These are phyloP conservation scores for Drosophila elegans DNA, from an alignment of 1,140 invertebrate species.

Conservation along the genomic window DNA sequence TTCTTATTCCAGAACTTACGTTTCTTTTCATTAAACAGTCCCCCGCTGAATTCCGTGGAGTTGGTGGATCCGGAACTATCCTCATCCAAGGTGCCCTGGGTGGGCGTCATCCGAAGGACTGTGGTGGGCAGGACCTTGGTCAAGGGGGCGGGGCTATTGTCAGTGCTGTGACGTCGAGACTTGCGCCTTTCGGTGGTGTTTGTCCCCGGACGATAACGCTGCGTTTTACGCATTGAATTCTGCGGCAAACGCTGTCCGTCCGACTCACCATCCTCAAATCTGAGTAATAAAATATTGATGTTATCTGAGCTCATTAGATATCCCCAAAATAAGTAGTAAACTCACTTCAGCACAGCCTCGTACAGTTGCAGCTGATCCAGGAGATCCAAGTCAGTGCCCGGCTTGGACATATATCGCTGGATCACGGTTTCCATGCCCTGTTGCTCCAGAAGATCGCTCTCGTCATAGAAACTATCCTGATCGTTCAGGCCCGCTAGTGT, in stretches of 20 bases:
- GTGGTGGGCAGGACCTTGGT: slow-evolving; percentile 73
- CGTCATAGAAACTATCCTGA: slow-evolving; percentile 99
- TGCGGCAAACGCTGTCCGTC: slow-evolving; percentile 87
- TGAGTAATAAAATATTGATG: slow-evolving; percentile 1
- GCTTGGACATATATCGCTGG: slow-evolving; percentile 96
- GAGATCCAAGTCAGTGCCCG: slow-evolving; percentile 96
- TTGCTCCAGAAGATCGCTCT: slow-evolving; percentile 97
- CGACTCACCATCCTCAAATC: slow-evolving; percentile 84
- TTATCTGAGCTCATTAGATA: slow-evolving; percentile 85
- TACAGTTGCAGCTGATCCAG: slow-evolving; percentile 97
- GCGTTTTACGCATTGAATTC: slow-evolving; percentile 92
- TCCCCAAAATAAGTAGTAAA: slow-evolving; percentile 86
- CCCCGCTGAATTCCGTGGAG: slow-evolving; percentile 75
- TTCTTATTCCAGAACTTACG: slow-evolving; percentile 30
- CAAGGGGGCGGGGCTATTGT: slow-evolving; percentile 86
- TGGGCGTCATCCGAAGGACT: slow-evolving; percentile 69
- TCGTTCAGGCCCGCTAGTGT: slow-evolving; percentile 97
- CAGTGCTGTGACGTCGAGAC: slow-evolving; percentile 90
- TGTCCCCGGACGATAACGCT: slow-evolving; percentile 88
- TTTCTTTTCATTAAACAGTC: slow-evolving; percentile 77
- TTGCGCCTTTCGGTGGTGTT: slow-evolving; percentile 90
- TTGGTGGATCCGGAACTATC: slow-evolving; percentile 84
- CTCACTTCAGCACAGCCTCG: slow-evolving; percentile 96
- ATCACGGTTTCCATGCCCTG: slow-evolving; percentile 97
- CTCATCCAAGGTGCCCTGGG: slow-evolving; percentile 81